A percentile compares a stretch with the other conserved stretches of the same genome.
Evolutionary conservation across 2,797 vertebrate genomes (phyloP).

Genomic region (Bryconaethiops microstoma): DNA sequence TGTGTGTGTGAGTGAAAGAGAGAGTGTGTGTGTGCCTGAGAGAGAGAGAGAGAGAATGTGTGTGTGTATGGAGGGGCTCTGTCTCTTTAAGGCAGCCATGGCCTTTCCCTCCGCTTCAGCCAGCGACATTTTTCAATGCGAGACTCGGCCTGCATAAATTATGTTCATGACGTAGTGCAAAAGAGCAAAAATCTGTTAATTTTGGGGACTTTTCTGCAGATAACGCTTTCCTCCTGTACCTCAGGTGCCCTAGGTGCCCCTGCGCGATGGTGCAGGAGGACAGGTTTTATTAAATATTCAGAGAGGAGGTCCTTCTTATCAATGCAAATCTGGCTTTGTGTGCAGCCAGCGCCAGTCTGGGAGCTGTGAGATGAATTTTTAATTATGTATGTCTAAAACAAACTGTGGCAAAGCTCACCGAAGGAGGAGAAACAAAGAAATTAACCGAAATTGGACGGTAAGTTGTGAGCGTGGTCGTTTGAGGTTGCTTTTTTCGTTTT

Average conservation of each 20-base stretch:
- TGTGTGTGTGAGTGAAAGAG: no score
- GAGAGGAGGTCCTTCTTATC: conserved; percentile 80
- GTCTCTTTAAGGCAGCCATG: conserved; percentile 80
- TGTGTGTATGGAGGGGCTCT: conserved; percentile 20
- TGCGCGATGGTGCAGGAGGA: conserved; percentile 68
- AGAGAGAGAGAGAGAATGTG: no score
- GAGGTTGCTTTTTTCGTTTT: conserved; percentile 52
- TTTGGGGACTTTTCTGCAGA: conserved; percentile 75
- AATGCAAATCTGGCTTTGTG: conserved; percentile 84
- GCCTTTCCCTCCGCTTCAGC: conserved; percentile 78
- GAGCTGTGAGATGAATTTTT: conserved; percentile 88
- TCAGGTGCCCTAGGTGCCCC: conserved; percentile 60
- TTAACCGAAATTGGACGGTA: conserved; percentile 74
- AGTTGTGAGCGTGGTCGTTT: conserved; percentile 68
- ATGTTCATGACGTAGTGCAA: conserved; percentile 99
- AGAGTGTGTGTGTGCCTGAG: no score
- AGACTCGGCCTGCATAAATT: conserved; percentile 98
- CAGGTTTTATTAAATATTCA: conserved; percentile 76
- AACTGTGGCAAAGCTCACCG: conserved; percentile 77
- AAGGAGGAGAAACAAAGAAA: conserved; percentile 70
- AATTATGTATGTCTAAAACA: conserved; percentile 83
- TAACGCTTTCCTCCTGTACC: conserved; percentile 60
- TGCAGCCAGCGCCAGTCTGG: conserved; percentile 81
- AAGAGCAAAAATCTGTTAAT: conserved; percentile 87
- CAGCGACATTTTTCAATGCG: conserved; percentile 85